A percentile compares a stretch with the other conserved stretches of the same genome.
phyloP scores from a whole-genome alignment of 2,797 vertebrate species.

The Carduelis carduelis region DNA sequence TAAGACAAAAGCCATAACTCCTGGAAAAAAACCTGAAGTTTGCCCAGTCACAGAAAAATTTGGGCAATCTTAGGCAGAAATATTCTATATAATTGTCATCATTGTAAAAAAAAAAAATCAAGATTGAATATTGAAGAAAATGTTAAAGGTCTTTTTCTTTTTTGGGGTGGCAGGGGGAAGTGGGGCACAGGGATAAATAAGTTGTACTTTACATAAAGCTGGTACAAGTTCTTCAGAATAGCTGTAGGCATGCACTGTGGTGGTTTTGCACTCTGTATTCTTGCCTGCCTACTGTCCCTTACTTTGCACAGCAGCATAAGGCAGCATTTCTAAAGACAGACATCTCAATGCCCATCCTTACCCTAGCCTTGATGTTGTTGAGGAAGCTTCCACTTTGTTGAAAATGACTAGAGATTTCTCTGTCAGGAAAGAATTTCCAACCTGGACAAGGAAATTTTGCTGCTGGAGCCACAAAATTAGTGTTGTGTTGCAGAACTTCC shows the following conservation, averaged over 20 bases:
- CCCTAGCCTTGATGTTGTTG: background rate
- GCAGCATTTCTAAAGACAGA: background rate
- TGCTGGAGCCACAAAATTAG: background rate
- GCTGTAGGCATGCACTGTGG: background rate
- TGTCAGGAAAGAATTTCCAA: background rate
- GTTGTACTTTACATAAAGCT: background rate
- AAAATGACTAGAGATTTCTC: background rate
- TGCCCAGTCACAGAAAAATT: background rate
- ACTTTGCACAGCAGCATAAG: background rate
- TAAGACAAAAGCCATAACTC: background rate
- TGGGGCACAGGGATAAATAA: accelerated
- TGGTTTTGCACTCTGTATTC: background rate
- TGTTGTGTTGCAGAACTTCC: background rate
- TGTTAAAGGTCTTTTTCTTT: accelerated
- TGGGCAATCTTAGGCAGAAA: background rate
- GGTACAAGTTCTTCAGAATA: background rate
- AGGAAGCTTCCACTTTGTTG: background rate
- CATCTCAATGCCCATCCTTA: background rate
- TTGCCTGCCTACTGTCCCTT: background rate
- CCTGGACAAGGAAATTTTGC: background rate
- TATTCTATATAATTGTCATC: background rate
- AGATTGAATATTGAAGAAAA: background rate
- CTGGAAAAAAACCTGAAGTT: background rate
- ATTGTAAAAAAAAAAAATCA: background rate
- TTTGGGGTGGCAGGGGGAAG: accelerated